These are phyloP conservation scores for Leptinotarsa tumamoca DNA, from an alignment of 2,888 invertebrate species.

Conservation along the genomic window DNA sequence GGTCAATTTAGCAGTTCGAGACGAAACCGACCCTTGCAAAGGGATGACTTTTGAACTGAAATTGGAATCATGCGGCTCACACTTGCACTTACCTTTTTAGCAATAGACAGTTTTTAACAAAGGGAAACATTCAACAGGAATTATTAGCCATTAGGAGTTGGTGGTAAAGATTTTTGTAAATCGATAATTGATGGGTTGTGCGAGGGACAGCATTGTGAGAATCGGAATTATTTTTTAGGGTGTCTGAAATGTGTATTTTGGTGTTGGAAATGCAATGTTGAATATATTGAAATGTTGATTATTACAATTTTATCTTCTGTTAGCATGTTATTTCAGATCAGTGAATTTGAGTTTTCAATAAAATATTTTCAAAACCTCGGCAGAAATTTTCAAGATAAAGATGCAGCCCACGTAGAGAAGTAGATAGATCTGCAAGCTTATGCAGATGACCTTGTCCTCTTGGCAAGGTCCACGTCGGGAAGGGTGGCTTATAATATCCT, in stretches of 20 bases:
- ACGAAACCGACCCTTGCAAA: conserved; percentile 5
- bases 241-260: neutral
- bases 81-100: conserved; percentile 17
- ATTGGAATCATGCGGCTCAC: conserved; percentile 2
- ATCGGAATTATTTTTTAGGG: neutral
- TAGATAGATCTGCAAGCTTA: too few species aligned
- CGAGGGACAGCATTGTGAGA: neutral
- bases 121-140: conserved; percentile 1
- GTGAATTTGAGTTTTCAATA: too few species aligned
- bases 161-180: conserved; percentile 7
- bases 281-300: neutral
- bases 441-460: too few species aligned
- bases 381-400: too few species aligned
- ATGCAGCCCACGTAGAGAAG: too few species aligned
- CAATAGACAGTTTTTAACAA: conserved; percentile 11
- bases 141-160: conserved; percentile 8
- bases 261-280: neutral
- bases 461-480: too few species aligned
- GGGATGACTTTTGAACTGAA: neutral
- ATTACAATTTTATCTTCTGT: too few species aligned
- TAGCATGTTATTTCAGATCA: too few species aligned
- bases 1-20: conserved; percentile 38
- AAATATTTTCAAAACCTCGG: too few species aligned
- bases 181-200: conserved; percentile 12
- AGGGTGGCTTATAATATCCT: too few species aligned